Conservation (phyloP, 2,888 invertebrate genomes). For the Campopleginae sp. region DNA sequence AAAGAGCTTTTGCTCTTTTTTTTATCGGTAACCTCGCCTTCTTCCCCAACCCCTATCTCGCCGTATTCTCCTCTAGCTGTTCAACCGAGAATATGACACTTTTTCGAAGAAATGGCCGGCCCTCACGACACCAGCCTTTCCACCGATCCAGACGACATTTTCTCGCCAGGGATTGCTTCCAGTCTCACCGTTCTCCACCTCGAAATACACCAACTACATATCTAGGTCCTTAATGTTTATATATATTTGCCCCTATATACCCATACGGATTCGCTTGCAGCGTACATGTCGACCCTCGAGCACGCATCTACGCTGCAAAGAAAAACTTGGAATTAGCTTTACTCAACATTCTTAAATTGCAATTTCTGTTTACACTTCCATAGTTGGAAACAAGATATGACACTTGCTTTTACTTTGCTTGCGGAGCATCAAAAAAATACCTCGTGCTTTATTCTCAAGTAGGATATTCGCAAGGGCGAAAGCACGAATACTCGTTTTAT, state of each 20-base stretch:
- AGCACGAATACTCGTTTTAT: not conserved
- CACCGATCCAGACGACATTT: constrained; percentile 77
- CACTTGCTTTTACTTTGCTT: not conserved
- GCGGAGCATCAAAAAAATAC: not conserved
- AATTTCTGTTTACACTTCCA: not conserved
- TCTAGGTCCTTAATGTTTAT: not conserved
- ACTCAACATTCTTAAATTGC: not conserved
- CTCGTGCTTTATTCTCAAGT: not conserved
- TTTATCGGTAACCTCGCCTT: constrained; percentile 81
- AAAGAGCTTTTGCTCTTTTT: constrained; percentile 71
- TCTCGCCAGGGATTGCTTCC: constrained; percentile 71
- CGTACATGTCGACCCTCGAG: not conserved
- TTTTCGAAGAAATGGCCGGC: constrained; percentile 84
- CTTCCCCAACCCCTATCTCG: constrained; percentile 34
- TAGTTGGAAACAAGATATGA: not conserved
- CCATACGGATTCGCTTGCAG: not conserved
- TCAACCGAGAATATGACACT: constrained; percentile 81
- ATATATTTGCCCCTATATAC: not conserved
- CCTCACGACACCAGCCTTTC: constrained; percentile 72
- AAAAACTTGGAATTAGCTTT: not conserved
- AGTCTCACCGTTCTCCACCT: constrained; percentile 54
- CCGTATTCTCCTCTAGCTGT: constrained; percentile 74
- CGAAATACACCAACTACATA: not conserved
- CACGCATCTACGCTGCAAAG: not conserved
- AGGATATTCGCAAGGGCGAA: not conserved